These are phyloP conservation scores for Parochlus steinenii DNA, from an alignment of 2,888 invertebrate species.

Conservation along the genomic window DNA sequence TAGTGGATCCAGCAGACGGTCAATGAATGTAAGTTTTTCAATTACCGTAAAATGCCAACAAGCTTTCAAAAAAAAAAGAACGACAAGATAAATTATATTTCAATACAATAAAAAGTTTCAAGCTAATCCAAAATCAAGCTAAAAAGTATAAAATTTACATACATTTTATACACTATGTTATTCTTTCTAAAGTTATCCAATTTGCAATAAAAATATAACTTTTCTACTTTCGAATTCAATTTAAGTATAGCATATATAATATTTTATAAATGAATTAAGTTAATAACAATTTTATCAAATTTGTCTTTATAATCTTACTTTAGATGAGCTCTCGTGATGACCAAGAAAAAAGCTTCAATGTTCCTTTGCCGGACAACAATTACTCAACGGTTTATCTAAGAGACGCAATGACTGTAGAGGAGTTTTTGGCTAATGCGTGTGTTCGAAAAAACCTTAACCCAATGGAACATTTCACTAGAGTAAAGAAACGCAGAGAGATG, in stretches of 20 bases:
- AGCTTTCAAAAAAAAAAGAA: too few relatives aligned
- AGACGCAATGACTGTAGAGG: conserved; percentile 89
- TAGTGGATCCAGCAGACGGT: conserved; percentile 72
- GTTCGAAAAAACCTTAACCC: conserved; percentile 82
- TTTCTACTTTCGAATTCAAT: neutral
- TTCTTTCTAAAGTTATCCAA: too few relatives aligned
- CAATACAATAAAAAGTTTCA: too few relatives aligned
- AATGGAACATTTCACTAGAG: conserved; percentile 89
- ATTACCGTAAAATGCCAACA: too few relatives aligned
- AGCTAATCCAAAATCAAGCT: too few relatives aligned
- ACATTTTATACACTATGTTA: too few relatives aligned
- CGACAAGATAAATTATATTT: too few relatives aligned
- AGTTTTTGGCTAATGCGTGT: conserved; percentile 85
- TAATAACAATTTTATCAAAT: neutral
- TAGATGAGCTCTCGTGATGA: conserved; percentile 78
- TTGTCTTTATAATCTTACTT: conserved; percentile 24
- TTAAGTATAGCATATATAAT: neutral
- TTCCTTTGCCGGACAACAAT: conserved; percentile 71
- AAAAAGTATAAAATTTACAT: too few relatives aligned
- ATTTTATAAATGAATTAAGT: neutral
- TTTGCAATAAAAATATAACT: neutral
- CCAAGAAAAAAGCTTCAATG: conserved; percentile 74
- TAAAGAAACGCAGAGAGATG: conserved; percentile 86
- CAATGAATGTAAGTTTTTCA: conserved; percentile 49
- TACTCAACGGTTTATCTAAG: conserved; percentile 72